Base-by-base conservation (phyloP, 1,140 invertebrate species). In the Zaprionus capensis region DNA sequence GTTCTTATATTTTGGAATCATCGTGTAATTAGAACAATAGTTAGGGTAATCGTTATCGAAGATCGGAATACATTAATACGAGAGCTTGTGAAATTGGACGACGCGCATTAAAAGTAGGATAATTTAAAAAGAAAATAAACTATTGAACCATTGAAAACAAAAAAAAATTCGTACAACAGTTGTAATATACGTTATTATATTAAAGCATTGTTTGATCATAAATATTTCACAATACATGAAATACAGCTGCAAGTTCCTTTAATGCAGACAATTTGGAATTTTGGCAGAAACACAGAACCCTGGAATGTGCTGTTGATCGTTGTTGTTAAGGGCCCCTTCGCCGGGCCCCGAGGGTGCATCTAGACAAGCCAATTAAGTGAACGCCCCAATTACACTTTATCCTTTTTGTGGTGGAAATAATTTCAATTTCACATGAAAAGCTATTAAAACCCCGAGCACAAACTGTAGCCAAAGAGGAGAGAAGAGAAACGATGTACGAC, bases 401-500 rank as follows among this genome's bases (percentile, higher is more conserved):
- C 38, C 56, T 61, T 28, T 59, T 70, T 83, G 73, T 76, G 70
- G 24, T 78, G 67, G 44, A 72, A 88, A 83, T 71, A 78, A 67
- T 84, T 88, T 88, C 81, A 78, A 67, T 81, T 88, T 88, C 85
- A 88, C 78, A 68, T 81, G 84, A 88, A 88, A 88, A 90, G 84
- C 84, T 90, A 88, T 88, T 88, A 88, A 85, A 84, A 83, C 55
- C 53, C 41, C 41, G 41, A 46, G 17, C 41, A 17, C n/a, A 7
- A n/a, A 17, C 5, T 46, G 41, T 3, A 17, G n/a, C n/a, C n/a
- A 46, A 1, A 7, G n/a, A 9, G n/a, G 41, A 34, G 41, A 11
- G 34, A 64, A 58, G 65, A 81, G 80, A 73, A 55, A 28, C 22
- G 58, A 22, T 11, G 31, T 34, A 61, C 61, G 64, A 79, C 9